Percentiles rank a stretch among this genome's conserved stretches.
These are phyloP conservation scores for Vesta saturnalis DNA, from an alignment of 2,888 invertebrate genomes.

Conservation along the genomic window DNA sequence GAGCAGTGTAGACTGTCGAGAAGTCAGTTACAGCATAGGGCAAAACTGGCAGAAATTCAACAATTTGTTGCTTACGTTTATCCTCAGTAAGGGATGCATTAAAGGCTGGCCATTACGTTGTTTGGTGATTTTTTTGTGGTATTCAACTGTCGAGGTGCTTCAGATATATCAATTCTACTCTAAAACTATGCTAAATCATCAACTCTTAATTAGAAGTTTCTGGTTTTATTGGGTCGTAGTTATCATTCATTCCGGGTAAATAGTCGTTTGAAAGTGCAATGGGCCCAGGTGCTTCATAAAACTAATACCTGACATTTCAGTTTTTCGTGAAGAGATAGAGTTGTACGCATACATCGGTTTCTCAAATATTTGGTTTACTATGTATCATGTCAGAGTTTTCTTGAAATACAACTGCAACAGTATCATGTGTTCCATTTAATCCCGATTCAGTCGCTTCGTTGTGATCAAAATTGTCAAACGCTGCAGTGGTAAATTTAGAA, in stretches of 20 bases:
- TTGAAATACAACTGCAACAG: background rate
- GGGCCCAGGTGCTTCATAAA: background rate
- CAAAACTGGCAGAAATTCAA: too few species aligned
- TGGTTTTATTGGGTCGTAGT: too few species aligned
- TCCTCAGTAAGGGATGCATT: too few species aligned
- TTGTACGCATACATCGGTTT: background rate
- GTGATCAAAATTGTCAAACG: conserved; percentile 13
- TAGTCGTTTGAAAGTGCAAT: background rate
- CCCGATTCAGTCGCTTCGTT: background rate
- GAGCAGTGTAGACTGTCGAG: too few species aligned
- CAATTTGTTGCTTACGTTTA: too few species aligned
- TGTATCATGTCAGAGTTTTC: background rate
- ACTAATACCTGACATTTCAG: background rate
- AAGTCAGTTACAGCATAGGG: too few species aligned
- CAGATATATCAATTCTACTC: too few species aligned
- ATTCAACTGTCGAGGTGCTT: too few species aligned
- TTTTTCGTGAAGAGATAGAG: background rate
- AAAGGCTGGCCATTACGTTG: too few species aligned
- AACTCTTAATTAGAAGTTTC: too few species aligned
- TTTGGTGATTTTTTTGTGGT: too few species aligned
- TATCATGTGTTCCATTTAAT: too few species aligned
- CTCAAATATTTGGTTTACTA: background rate
- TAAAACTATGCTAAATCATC: background rate
- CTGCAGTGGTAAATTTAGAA: background rate
- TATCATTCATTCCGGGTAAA: background rate